Evolutionary conservation across 2,888 invertebrate genomes (phyloP).

Genomic region (Athrips mouffetella): DNA sequence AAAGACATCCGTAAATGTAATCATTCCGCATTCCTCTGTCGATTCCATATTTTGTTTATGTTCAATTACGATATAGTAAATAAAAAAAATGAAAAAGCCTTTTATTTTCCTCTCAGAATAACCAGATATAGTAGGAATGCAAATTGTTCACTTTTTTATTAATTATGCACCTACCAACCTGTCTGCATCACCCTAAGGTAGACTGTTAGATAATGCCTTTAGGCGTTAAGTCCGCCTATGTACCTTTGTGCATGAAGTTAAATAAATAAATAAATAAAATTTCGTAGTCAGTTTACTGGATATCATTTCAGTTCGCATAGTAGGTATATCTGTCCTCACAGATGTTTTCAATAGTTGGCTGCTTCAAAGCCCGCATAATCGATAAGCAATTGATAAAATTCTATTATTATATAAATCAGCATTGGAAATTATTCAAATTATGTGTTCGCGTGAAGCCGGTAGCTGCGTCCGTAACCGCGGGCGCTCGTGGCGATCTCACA

Average conservation of each 20-base stretch:
- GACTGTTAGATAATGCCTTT: too few species aligned
- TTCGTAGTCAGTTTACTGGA: too few species aligned
- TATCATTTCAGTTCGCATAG: too few species aligned
- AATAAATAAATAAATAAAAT: too few species aligned
- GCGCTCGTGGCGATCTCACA: conserved; percentile 26
- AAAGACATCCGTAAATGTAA: conserved; percentile 14
- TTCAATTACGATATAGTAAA: not conserved
- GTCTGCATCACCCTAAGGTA: too few species aligned
- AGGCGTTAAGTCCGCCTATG: too few species aligned
- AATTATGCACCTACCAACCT: too few species aligned
- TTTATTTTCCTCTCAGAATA: not conserved
- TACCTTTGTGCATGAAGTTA: too few species aligned
- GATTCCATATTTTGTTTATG: conserved; percentile 9
- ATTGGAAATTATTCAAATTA: conserved; percentile 32
- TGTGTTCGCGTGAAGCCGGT: conserved; percentile 55
- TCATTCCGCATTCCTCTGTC: conserved; percentile 14
- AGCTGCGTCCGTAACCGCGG: conserved; percentile 56
- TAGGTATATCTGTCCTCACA: too few species aligned
- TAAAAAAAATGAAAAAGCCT: not conserved
- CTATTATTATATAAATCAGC: conserved; percentile 24
- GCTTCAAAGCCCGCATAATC: not conserved
- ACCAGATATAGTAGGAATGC: too few species aligned
- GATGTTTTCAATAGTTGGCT: not conserved
- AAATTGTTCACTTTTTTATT: too few species aligned
- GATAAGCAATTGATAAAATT: not conserved